Conservation (phyloP, 2,888 invertebrate genomes). For the Macrosiphum euphorbiae region DNA sequence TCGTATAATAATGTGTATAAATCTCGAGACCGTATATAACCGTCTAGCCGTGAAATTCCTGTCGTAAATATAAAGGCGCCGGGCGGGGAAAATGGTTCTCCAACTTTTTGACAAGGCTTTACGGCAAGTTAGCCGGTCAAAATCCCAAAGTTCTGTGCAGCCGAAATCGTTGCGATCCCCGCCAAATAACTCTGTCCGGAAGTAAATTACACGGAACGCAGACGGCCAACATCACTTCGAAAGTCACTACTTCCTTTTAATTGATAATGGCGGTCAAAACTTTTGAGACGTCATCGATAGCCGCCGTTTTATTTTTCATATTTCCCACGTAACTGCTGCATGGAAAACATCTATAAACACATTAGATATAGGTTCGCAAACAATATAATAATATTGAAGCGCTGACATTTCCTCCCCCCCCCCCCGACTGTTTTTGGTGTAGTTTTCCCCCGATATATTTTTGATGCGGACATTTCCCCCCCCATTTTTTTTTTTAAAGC, state of each 20-base stretch:
- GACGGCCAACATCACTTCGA: background rate
- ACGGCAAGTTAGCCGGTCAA: conserved; percentile 34
- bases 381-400: too few species aligned
- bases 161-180: background rate
- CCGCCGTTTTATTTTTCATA: background rate
- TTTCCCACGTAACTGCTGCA: background rate
- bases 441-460: too few species aligned
- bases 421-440: too few species aligned
- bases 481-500: too few species aligned
- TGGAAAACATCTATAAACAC: background rate
- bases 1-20: conserved; percentile 50
- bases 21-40: conserved; percentile 31
- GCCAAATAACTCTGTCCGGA: conserved; percentile 24
- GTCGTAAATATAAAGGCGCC: conserved; percentile 62
- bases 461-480: too few species aligned
- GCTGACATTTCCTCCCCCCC: too few species aligned
- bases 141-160: conserved; percentile 12
- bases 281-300: background rate
- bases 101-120: conserved; percentile 61
- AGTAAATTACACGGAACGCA: conserved; percentile 39
- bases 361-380: background rate
- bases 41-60: conserved; percentile 43
- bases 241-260: conserved; percentile 18
- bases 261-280: background rate
- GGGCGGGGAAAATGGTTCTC: conserved; percentile 17